These are phyloP conservation scores for Drosophila picticornis DNA, from an alignment of 2,888 invertebrate species.

Conservation along the genomic window DNA sequence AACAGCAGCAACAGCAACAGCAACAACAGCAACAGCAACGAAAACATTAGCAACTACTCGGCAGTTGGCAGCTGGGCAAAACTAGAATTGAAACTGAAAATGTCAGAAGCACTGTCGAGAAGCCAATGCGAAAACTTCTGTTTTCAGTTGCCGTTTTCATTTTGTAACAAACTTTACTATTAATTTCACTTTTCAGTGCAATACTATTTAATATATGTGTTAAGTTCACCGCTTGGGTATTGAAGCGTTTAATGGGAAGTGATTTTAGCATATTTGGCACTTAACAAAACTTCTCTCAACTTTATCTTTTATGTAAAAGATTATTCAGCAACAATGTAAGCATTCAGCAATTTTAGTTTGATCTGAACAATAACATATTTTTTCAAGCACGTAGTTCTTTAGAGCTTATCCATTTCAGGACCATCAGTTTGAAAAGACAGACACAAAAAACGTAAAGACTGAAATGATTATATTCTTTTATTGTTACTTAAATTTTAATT, in stretches of 20 bases:
- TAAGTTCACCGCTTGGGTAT: background rate
- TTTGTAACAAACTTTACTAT: conserved; percentile 3
- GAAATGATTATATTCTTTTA: no score
- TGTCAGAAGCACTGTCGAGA: conserved; percentile 5
- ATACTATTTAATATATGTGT: background rate
- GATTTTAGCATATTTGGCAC: background rate
- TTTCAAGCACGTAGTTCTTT: background rate
- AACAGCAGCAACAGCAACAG: background rate
- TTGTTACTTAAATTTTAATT: no score
- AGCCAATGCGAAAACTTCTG: conserved; percentile 1
- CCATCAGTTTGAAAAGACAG: no score
- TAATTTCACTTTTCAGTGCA: background rate
- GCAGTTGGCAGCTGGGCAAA: conserved; percentile 17
- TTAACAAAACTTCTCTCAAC: background rate
- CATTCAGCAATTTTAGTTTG: background rate
- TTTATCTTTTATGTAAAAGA: background rate
- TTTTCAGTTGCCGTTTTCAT: background rate
- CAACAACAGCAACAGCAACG: background rate
- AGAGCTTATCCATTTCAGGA: no score
- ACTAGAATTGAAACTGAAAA: conserved; percentile 29
- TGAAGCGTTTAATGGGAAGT: background rate
- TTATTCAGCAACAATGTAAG: no score
- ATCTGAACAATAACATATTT: background rate
- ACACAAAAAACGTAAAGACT: no score
- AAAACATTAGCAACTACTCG: background rate